A percentile compares a stretch with the other conserved stretches of the same genome.
phyloP scores from a whole-genome alignment of 2,888 invertebrate species.

The Blastobasis lacticolella region DNA sequence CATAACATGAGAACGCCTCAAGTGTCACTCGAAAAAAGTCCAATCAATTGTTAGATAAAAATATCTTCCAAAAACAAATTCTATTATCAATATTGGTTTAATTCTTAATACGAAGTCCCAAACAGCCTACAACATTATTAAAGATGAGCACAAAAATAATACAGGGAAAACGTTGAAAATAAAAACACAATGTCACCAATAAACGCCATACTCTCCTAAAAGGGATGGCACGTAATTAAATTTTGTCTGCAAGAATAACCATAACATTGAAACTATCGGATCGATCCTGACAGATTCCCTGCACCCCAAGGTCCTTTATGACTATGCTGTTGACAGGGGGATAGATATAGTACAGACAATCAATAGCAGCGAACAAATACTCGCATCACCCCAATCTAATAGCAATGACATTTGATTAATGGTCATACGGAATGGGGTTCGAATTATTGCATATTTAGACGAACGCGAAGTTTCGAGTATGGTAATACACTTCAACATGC shows the following conservation, averaged over 20 bases:
- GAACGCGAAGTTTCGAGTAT: slow-evolving; percentile 7
- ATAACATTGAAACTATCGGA: slow-evolving; percentile 23
- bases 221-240: background rate
- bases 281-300: slow-evolving; percentile 24
- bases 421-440: slow-evolving; percentile 41
- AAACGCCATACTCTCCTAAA: background rate
- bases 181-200: no score
- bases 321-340: slow-evolving; percentile 28
- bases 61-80: no score
- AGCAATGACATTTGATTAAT: slow-evolving; percentile 66
- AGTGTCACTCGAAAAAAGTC: no score
- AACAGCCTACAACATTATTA: no score
- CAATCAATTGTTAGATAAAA: no score
- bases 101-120: no score
- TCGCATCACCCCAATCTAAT: slow-evolving; percentile 66
- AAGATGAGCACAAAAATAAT: no score
- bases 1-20: no score
- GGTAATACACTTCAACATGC: no score
- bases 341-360: slow-evolving; percentile 54
- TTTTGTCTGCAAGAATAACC: background rate
- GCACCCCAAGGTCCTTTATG: slow-evolving; percentile 34
- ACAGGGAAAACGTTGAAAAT: no score
- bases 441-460: slow-evolving; percentile 44
- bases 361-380: slow-evolving; percentile 45
- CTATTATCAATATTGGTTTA: no score